Percentiles rank a stretch among this genome's conserved stretches.
phyloP scores from a whole-genome alignment of 2,113 vertebrate genomes.

The Dunckerocampus dactyliophorus region DNA sequence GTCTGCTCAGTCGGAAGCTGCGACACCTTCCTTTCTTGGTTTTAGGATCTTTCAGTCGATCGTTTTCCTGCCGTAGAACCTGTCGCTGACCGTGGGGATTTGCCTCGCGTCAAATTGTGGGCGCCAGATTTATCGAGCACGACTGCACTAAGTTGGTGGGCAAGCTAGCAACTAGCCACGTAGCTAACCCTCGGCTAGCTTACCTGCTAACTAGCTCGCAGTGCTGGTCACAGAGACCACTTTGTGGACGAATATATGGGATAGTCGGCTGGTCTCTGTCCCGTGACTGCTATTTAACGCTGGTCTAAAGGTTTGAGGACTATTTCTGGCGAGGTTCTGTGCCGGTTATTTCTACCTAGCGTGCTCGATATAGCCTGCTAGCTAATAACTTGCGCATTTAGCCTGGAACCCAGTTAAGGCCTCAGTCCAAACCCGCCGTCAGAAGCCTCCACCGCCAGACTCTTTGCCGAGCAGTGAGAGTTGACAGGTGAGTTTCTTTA shows the following conservation, averaged over 20 bases:
- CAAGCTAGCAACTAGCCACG: conserved; percentile 53
- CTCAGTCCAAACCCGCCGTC: conserved; percentile 40
- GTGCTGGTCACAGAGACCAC: conserved; percentile 24
- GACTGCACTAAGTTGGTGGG: conserved; percentile 55
- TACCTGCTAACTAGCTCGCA: conserved; percentile 46
- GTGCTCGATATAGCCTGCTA: conserved; percentile 51
- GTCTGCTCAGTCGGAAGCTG: conserved; percentile 42
- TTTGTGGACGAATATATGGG: conserved; percentile 1
- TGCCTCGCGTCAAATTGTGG: conserved; percentile 20
- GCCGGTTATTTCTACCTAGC: conserved; percentile 31
- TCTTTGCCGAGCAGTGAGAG: conserved; percentile 51
- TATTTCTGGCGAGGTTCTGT: conserved; percentile 15
- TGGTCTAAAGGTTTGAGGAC: conserved; percentile 3
- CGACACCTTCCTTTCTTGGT: conserved; percentile 9
- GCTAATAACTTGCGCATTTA: conserved; percentile 62
- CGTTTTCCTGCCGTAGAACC: background rate
- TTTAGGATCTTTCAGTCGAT: background rate
- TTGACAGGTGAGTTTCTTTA: conserved; percentile 66
- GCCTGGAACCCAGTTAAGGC: conserved; percentile 60
- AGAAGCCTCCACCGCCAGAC: conserved; percentile 18
- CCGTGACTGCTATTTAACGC: background rate
- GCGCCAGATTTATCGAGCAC: conserved; percentile 45
- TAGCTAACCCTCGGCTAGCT: conserved; percentile 49
- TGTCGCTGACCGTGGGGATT: conserved; percentile 5
- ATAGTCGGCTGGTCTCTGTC: conserved; percentile 6